Percentiles rank a stretch among this genome's conserved stretches.
phyloP scores from a whole-genome alignment of 1,140 invertebrate species.

The Metaphire vulgaris region DNA sequence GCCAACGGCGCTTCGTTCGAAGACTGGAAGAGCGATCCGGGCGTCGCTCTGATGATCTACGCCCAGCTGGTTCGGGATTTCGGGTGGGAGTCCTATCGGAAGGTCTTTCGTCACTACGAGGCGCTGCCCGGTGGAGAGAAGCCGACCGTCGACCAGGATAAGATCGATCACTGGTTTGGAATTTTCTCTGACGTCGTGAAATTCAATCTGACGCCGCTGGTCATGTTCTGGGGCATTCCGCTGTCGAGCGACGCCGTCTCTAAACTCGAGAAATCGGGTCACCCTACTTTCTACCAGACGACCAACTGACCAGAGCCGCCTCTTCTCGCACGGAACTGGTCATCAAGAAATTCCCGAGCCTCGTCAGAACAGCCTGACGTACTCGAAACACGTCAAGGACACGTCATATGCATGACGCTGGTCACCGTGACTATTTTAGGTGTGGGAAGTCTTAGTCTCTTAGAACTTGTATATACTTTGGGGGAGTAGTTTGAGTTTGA shows the following conservation, averaged over 20 bases:
- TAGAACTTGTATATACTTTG: too few species aligned
- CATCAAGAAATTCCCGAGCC: background rate
- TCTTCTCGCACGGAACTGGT: background rate
- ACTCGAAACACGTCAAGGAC: too few species aligned
- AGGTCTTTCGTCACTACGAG: slow-evolving; percentile 29
- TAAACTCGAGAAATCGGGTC: slow-evolving; percentile 13
- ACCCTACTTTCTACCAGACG: slow-evolving; percentile 21
- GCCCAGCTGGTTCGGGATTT: slow-evolving; percentile 29
- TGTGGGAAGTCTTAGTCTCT: too few species aligned
- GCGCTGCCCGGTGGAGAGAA: slow-evolving; percentile 1
- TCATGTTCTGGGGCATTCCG: slow-evolving; percentile 31
- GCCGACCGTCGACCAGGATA: slow-evolving; percentile 30
- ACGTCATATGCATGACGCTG: too few species aligned
- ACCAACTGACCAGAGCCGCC: slow-evolving; percentile 23
- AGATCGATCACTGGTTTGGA: slow-evolving; percentile 31
- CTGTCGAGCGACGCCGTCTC: slow-evolving; percentile 5
- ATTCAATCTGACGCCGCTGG: slow-evolving; percentile 28
- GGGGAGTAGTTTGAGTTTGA: too few species aligned
- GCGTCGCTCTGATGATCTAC: slow-evolving; percentile 31
- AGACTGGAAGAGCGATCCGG: slow-evolving; percentile 26
- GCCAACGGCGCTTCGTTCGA: slow-evolving; percentile 29
- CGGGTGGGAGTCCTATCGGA: slow-evolving; percentile 31
- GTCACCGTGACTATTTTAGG: too few species aligned
- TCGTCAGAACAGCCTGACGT: background rate
- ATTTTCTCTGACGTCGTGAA: slow-evolving; percentile 25